phyloP scores from a whole-genome alignment of 2,797 vertebrate species.

The Bufotes viridis region DNA sequence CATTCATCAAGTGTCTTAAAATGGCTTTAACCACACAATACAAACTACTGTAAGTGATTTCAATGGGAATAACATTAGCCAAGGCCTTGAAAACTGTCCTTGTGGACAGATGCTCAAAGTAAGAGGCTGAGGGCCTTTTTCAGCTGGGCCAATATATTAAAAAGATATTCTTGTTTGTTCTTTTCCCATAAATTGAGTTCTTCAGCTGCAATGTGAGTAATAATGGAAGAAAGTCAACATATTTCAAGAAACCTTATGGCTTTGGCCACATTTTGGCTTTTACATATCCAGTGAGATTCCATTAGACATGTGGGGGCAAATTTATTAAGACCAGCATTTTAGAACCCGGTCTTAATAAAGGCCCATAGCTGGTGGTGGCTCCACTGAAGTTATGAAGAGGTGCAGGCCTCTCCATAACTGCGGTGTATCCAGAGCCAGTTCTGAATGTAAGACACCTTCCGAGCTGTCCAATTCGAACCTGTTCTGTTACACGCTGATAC shows the following conservation, averaged over 20 bases:
- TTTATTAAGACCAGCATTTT: not conserved
- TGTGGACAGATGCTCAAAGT: not conserved
- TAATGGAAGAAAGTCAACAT: not conserved
- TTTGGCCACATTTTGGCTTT: not conserved
- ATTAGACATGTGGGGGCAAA: not conserved
- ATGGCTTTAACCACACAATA: not conserved
- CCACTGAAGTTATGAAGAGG: too few relatives aligned
- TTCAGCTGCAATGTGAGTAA: not conserved
- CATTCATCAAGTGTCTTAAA: slow-evolving; percentile 2
- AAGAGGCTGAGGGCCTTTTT: not conserved
- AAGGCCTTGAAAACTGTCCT: not conserved
- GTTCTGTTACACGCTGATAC: too few relatives aligned
- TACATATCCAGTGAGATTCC: not conserved
- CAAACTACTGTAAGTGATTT: not conserved
- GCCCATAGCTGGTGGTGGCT: too few relatives aligned
- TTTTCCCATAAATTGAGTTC: not conserved
- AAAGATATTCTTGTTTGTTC: not conserved
- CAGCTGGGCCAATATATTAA: not conserved
- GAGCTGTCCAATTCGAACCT: too few relatives aligned
- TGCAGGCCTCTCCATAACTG: too few relatives aligned
- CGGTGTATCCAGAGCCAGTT: too few relatives aligned
- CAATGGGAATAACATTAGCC: not conserved
- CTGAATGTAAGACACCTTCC: too few relatives aligned
- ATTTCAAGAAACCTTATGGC: not conserved
- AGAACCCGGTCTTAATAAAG: too few relatives aligned